Conservation (phyloP, 1,140 invertebrate species). For the Drosophila bocqueti region DNA sequence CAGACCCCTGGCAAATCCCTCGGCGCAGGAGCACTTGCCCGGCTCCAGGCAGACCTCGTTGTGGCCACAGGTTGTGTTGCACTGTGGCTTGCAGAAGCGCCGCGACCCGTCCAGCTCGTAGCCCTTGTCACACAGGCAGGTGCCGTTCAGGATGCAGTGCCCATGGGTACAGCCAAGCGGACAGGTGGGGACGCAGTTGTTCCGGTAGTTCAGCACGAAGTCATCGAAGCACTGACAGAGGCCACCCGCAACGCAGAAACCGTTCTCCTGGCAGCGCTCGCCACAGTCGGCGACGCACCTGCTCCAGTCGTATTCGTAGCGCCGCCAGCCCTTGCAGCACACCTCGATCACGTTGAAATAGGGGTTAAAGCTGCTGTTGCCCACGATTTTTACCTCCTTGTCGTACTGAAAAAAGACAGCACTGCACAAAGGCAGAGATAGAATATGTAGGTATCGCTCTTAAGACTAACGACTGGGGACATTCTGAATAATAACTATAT, state of each 20-base stretch:
- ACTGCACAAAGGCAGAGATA: constrained; percentile 22
- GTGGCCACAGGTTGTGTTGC: constrained; percentile 73
- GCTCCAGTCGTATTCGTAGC: constrained; percentile 86
- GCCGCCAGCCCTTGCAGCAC: constrained; percentile 88
- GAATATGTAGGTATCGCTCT: neutral
- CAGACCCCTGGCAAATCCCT: constrained; percentile 86
- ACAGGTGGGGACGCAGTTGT: constrained; percentile 78
- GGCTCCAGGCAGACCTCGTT: constrained; percentile 86
- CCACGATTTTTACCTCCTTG: constrained; percentile 72
- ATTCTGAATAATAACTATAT: no score
- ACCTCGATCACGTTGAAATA: constrained; percentile 85
- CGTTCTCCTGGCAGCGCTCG: constrained; percentile 86
- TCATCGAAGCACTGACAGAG: constrained; percentile 87
- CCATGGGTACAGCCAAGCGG: constrained; percentile 85
- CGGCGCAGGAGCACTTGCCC: constrained; percentile 87
- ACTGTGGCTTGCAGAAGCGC: constrained; percentile 86
- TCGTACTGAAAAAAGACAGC: constrained; percentile 79
- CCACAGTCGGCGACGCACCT: constrained; percentile 87
- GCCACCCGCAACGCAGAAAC: constrained; percentile 87
- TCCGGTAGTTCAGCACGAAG: constrained; percentile 86
- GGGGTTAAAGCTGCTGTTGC: constrained; percentile 62
- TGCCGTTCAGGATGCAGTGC: constrained; percentile 75
- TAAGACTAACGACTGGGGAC: no score
- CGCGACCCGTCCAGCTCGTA: constrained; percentile 86
- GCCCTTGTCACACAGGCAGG: constrained; percentile 88